Evolutionary conservation across 2,797 vertebrate genomes (phyloP).

Genomic region (Otolemur crassicaudatus): DNA sequence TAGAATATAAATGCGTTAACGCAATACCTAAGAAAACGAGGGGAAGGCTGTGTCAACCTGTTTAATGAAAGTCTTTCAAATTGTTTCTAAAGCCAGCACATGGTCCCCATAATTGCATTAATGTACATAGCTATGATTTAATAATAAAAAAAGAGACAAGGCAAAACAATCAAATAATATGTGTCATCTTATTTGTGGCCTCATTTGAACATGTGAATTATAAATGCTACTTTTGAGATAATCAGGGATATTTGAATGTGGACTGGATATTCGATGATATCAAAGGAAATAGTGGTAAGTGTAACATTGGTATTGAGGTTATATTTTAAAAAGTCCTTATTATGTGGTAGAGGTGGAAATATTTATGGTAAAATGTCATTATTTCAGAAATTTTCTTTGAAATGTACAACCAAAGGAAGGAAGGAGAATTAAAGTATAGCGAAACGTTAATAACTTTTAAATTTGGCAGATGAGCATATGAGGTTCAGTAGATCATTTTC

Average conservation of each 20-base stretch:
- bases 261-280: neutral
- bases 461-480: neutral
- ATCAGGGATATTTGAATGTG: neutral
- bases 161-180: neutral
- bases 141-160: neutral
- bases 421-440: neutral
- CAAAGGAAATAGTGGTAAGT: neutral
- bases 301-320: neutral
- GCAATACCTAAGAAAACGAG: too few species aligned
- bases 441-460: slow-evolving; percentile 28
- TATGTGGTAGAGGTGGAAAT: neutral
- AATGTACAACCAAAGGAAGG: neutral
- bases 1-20: neutral
- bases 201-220: neutral
- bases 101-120: too few species aligned
- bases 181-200: neutral
- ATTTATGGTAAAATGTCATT: neutral
- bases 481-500: neutral
- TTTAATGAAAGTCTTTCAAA: too few species aligned
- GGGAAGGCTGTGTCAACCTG: too few species aligned
- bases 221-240: neutral
- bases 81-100: too few species aligned
- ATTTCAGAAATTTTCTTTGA: neutral
- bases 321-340: neutral
- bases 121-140: too few species aligned